Percentiles rank a stretch among this genome's conserved stretches.
Evolutionary conservation across 2,888 invertebrate species (phyloP).

Genomic region (Netelia inedita): DNA sequence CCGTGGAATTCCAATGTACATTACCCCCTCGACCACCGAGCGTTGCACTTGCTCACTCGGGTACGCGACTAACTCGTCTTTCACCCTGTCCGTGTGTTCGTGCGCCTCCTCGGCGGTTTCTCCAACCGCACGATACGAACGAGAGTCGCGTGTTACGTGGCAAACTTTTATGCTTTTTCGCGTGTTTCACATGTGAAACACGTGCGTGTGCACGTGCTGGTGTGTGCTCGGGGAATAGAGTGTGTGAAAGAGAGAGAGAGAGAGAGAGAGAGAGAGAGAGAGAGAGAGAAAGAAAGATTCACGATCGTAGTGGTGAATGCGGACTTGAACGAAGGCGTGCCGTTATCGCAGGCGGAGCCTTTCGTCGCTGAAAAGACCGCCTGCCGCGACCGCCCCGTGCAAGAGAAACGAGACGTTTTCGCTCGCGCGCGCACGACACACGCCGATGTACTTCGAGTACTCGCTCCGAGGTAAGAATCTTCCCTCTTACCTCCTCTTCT

Average conservation of each 20-base stretch:
- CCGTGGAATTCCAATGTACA: too few relatives aligned
- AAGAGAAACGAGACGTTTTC: slow-evolving; percentile 57
- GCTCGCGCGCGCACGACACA: slow-evolving; percentile 54
- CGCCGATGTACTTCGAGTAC: slow-evolving; percentile 34
- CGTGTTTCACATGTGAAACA: slow-evolving; percentile 30
- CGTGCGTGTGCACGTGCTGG: neutral
- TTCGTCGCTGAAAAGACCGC: slow-evolving; percentile 80
- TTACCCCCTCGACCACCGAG: too few relatives aligned
- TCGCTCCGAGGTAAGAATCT: slow-evolving; percentile 33
- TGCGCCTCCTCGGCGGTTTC: neutral
- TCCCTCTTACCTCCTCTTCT: neutral
- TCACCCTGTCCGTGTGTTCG: neutral
- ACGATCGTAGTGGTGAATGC: slow-evolving; percentile 51
- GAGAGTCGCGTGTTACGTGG: slow-evolving; percentile 7
- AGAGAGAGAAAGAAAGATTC: slow-evolving; percentile 16
- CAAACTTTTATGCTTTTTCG: slow-evolving; percentile 58
- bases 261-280: slow-evolving; percentile 36
- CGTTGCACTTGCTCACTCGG: slow-evolving; percentile 21
- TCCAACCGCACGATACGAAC: slow-evolving; percentile 9
- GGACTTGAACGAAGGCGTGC: slow-evolving; percentile 69
- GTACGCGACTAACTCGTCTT: too few relatives aligned
- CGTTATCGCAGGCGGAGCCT: slow-evolving; percentile 81
- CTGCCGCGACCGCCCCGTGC: slow-evolving; percentile 81
- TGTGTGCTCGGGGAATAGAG: slow-evolving; percentile 35
- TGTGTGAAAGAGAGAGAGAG: slow-evolving; percentile 20